Conservation (phyloP, 2,888 invertebrate species). For the Pristionchus exspectatus region DNA sequence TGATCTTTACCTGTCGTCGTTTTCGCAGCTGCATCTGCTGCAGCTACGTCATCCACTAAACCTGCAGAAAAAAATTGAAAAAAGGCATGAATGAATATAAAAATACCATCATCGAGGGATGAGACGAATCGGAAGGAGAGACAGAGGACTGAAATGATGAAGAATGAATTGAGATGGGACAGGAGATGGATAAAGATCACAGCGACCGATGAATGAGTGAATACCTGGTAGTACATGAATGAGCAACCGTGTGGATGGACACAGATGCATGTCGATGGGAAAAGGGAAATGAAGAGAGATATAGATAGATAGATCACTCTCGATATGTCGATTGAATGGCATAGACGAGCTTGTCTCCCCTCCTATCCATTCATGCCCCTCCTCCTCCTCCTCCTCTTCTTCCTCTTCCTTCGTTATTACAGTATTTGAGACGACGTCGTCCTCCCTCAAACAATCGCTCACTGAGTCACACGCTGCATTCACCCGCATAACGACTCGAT, state of each 20-base stretch:
- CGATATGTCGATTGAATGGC: conserved; percentile 39
- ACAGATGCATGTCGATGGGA: background rate
- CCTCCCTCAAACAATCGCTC: conserved; percentile 39
- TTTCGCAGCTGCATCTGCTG: background rate
- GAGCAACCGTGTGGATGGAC: background rate
- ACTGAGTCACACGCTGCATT: conserved; percentile 37
- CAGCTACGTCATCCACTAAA: background rate
- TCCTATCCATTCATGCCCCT: conserved; percentile 32
- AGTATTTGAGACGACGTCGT: conserved; percentile 44
- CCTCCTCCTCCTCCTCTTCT: conserved; percentile 30
- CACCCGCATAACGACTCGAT: conserved; percentile 22
- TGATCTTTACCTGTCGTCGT: conserved; percentile 23
- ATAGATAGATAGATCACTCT: conserved; percentile 30
- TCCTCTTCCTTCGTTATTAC: conserved; percentile 40
- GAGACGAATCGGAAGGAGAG: background rate
- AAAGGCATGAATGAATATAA: background rate
- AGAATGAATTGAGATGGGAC: background rate
- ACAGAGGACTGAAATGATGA: conserved; percentile 2
- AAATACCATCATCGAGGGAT: background rate
- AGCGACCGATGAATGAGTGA: background rate
- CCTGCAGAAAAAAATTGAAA: background rate
- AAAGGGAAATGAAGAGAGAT: background rate
- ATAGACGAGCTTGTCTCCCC: conserved; percentile 18
- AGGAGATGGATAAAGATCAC: background rate
- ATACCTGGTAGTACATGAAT: background rate